phyloP scores from a whole-genome alignment of 2,888 invertebrate species.

The Linnaemya vulpina region DNA sequence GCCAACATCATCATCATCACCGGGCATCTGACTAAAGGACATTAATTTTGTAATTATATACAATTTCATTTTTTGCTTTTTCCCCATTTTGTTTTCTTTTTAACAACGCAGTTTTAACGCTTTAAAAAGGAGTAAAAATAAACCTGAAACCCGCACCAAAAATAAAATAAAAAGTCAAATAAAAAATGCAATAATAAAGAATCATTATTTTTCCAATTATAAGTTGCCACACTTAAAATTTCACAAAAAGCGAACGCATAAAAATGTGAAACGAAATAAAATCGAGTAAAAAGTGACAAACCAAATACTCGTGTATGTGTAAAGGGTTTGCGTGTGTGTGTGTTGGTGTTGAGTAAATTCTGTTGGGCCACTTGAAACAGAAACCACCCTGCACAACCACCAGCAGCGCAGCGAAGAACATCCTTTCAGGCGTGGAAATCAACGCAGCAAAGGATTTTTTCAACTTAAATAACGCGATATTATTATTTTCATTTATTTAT shows the following conservation, averaged over 20 bases:
- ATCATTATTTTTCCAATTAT: constrained; percentile 74
- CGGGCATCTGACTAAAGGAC: constrained; percentile 75
- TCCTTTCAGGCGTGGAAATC: constrained; percentile 32
- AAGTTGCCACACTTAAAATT: constrained; percentile 74
- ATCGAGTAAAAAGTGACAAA: constrained; percentile 45
- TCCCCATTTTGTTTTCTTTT: constrained; percentile 61
- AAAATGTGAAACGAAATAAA: constrained; percentile 44
- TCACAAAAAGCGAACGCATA: constrained; percentile 38
- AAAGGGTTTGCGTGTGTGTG: constrained; percentile 34
- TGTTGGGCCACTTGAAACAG: constrained; percentile 27
- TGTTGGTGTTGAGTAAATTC: constrained; percentile 31
- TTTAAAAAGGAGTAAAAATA: constrained; percentile 71
- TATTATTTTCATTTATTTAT: constrained; percentile 12
- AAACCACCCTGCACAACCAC: constrained; percentile 26
- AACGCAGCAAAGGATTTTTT: constrained; percentile 44
- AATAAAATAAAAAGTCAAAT: constrained; percentile 39
- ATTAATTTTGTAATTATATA: constrained; percentile 81
- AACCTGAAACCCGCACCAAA: constrained; percentile 65
- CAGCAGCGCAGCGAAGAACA: not conserved
- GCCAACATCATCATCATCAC: constrained; percentile 58
- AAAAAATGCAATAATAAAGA: constrained; percentile 56
- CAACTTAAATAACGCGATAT: constrained; percentile 53
- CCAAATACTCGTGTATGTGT: constrained; percentile 15
- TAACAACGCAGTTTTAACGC: constrained; percentile 77
- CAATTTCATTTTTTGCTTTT: constrained; percentile 44